phyloP scores from a whole-genome alignment of 2,113 vertebrate species.

The Gopherus evgoodei region DNA sequence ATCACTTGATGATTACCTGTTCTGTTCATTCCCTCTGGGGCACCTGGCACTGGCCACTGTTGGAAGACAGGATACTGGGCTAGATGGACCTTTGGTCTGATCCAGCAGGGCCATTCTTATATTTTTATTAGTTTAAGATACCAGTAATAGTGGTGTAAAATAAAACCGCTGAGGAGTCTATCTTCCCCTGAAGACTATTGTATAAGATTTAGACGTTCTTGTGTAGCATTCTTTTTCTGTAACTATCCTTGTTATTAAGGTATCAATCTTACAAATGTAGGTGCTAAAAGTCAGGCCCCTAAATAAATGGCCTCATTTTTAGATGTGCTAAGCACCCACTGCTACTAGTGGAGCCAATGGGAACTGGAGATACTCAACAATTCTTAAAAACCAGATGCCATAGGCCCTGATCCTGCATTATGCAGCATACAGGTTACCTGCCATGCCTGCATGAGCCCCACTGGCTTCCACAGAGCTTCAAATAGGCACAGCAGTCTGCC shows the following conservation, averaged over 20 bases:
- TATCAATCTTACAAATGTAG: neutral
- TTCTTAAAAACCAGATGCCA: neutral
- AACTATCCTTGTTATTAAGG: neutral
- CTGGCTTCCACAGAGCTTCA: neutral
- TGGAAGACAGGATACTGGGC: no score
- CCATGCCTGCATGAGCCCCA: accelerated
- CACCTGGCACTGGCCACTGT: no score
- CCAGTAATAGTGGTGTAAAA: neutral
- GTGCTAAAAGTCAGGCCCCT: neutral
- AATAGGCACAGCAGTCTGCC: accelerated
- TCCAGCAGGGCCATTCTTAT: no score
- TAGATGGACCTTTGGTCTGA: no score
- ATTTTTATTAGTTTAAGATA: neutral
- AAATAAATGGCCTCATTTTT: neutral
- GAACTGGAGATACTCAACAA: accelerated
- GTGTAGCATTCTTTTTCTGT: neutral
- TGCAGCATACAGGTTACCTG: accelerated
- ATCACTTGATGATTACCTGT: no score
- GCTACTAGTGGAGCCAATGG: neutral
- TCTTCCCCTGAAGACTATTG: neutral
- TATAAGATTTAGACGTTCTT: neutral
- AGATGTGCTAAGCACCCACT: neutral
- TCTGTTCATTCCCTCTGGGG: no score
- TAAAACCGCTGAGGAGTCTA: neutral
- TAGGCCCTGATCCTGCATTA: neutral